Percentiles rank a stretch among this genome's conserved stretches.
Conservation (phyloP, 2,113 vertebrate genomes). For the Triplophysa rosa region DNA sequence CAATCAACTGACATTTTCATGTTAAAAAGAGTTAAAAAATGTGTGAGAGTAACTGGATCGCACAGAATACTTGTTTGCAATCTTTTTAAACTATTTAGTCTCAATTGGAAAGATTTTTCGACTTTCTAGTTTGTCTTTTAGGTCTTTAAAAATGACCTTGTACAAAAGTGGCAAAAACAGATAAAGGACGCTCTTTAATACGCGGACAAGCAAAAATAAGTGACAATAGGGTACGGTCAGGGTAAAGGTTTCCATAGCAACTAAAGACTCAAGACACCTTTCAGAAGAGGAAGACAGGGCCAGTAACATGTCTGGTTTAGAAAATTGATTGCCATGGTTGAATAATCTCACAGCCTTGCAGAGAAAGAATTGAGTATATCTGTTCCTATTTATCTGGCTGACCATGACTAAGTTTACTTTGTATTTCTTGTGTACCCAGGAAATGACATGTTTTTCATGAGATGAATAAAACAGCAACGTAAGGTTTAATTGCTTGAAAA, state of each 20-base stretch:
- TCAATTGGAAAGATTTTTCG: neutral
- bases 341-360: slow-evolving; percentile 42
- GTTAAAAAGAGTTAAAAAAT: neutral
- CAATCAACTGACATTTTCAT: neutral
- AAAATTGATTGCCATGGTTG: slow-evolving; percentile 44
- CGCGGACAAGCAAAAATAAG: slow-evolving; percentile 60
- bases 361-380: slow-evolving; percentile 19
- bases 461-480: slow-evolving; percentile 10
- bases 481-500: slow-evolving; percentile 27
- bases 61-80: neutral
- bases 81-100: neutral
- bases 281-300: slow-evolving; percentile 28
- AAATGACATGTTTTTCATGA: slow-evolving; percentile 18
- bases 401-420: slow-evolving; percentile 26
- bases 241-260: slow-evolving; percentile 72
- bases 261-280: slow-evolving; percentile 49
- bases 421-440: neutral
- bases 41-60: too few species aligned
- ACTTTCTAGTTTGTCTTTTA: neutral
- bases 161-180: slow-evolving; percentile 50
- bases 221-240: slow-evolving; percentile 67
- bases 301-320: slow-evolving; percentile 42
- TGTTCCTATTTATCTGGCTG: slow-evolving; percentile 24
- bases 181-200: slow-evolving; percentile 54
- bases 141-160: slow-evolving; percentile 49